phyloP scores from a whole-genome alignment of 2,797 vertebrate species.

The Sylvilagus floridanus region DNA sequence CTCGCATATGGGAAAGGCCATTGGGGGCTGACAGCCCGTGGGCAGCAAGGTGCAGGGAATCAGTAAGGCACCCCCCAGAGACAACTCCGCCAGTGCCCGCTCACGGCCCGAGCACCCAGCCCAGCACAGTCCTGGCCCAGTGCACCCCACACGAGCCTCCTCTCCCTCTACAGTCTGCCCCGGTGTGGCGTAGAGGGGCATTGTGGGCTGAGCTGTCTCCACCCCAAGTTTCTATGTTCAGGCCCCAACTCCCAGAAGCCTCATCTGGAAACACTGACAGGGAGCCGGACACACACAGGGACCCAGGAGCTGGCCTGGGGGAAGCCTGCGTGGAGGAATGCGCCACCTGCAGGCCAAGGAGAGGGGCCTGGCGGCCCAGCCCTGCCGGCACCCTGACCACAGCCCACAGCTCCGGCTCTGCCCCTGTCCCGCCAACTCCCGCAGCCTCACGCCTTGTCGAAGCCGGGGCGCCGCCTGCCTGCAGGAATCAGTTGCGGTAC shows the following conservation, averaged over 20 bases:
- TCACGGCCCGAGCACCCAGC: not conserved
- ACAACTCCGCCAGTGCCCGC: no score
- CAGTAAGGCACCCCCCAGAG: not conserved
- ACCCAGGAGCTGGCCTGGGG: no score
- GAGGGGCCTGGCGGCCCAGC: not conserved
- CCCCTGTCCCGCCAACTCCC: no score
- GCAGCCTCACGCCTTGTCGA: no score
- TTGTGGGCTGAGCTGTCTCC: not conserved
- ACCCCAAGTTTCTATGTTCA: not conserved
- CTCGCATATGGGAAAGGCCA: not conserved
- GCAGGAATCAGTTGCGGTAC: no score
- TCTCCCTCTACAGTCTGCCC: not conserved
- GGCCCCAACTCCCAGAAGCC: not conserved
- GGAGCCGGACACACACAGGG: not conserved
- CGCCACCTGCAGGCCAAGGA: rapidly evolving
- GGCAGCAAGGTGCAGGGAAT: not conserved
- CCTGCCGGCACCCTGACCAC: no score
- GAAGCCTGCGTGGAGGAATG: rapidly evolving
- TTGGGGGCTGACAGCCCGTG: rapidly evolving
- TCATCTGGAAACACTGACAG: no score
- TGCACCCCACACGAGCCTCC: not conserved
- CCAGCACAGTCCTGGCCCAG: not conserved
- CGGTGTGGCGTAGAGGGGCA: not conserved
- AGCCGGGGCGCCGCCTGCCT: no score
- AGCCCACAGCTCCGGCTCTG: not conserved